Conservation (phyloP, 2,888 invertebrate species). For the Drosophila aldrichi region DNA sequence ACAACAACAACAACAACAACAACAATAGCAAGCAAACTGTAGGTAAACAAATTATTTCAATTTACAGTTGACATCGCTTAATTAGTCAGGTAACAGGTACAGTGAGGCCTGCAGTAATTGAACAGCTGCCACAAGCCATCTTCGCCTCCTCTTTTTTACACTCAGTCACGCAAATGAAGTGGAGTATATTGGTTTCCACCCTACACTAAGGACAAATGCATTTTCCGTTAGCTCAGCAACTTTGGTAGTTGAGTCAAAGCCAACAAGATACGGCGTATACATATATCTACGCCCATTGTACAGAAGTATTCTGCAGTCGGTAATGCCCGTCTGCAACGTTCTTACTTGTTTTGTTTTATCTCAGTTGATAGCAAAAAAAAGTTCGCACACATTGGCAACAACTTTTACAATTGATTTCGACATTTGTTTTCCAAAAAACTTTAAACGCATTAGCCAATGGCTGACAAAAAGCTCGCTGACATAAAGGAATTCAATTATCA, state of each 20-base stretch:
- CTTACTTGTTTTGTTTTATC: neutral
- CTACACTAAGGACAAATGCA: no score
- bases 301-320: no score
- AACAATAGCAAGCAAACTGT: neutral
- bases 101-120: slow-evolving; percentile 32
- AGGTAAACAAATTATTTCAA: slow-evolving; percentile 29
- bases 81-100: slow-evolving; percentile 40
- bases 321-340: no score
- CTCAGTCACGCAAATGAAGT: no score
- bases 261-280: no score
- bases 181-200: no score
- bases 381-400: neutral
- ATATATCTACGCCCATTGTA: no score
- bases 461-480: slow-evolving; percentile 3
- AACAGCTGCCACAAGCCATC: slow-evolving; percentile 10
- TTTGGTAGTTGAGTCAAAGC: no score
- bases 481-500: neutral
- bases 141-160: neutral
- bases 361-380: slow-evolving; percentile 7
- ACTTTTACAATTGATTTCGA: neutral
- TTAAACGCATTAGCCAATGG: neutral
- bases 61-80: slow-evolving; percentile 27
- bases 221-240: no score
- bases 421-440: neutral
- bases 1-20: neutral